Evolutionary conservation across 2,797 vertebrate species (phyloP), one percentile per base, ranked within the genome.

Genomic region (Chiloscyllium punctatum): DNA sequence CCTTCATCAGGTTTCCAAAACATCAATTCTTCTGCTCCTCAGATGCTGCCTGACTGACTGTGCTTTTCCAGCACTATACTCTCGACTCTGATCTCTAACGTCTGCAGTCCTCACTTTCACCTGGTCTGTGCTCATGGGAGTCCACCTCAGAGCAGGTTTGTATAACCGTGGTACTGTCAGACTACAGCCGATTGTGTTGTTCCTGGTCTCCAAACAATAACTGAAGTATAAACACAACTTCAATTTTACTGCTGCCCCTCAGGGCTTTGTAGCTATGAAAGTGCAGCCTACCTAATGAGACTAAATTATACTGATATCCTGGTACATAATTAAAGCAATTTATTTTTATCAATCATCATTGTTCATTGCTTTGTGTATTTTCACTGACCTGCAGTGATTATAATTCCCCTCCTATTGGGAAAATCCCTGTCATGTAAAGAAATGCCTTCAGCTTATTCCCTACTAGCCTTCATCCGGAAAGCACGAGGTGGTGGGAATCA

Each of bases 301-400:
- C 62, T 7, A 11, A 92, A 69, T 69, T 66, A 69, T 92, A 42
- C 90, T 25, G 37, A 92, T 42, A 3, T 42, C 62, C 90, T 92
- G 23, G 37, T 68, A 92, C n/a, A 68, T 92, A 92, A 69, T 92
- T 92, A 92, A 92, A 92, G 21, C 62, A 23, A 91, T 92, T 92
- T 92, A 11, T 23, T 66, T 57, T 68, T 68, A 69, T 69, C n/a
- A 69, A 37, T 68, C 62, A 68, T 92, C 62, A 92, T 6, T 21
- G 18, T 42, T 42, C 25, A 62, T 42, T 69, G 66, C n/a, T 42
- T 42, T 92, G 90, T 13, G 4, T 9, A 23, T 25, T 68, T 69
- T 23, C 90, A 92, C 23, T 69, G 90, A 92, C 62, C 62, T 69
- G 37, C 66, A 69, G 90, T 37, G 16, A 68, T 9, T 92, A 25